Percentiles rank a stretch among this genome's conserved stretches.
Evolutionary conservation across 2,888 invertebrate genomes (phyloP).

Genomic region (Oscheius sp.): DNA sequence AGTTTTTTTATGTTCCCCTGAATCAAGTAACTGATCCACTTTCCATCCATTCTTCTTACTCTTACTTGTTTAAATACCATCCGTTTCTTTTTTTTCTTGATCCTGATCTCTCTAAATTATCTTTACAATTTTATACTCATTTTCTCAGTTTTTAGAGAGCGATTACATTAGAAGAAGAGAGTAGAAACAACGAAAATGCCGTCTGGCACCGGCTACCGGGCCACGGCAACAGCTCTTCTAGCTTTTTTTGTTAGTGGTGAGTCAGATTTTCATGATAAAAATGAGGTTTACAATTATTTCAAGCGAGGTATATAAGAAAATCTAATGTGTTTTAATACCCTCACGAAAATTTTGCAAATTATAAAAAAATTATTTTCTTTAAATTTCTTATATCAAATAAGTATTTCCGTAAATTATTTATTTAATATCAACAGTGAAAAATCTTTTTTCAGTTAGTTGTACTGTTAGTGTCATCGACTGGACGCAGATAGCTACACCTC

Average conservation of each 20-base stretch:
- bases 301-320: no score
- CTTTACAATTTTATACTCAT: neutral
- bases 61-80: neutral
- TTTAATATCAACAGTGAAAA: neutral
- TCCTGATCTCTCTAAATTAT: neutral
- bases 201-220: slow-evolving; percentile 6
- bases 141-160: neutral
- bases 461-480: slow-evolving; percentile 14
- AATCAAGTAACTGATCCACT: neutral
- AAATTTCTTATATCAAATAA: neutral
- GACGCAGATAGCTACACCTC: slow-evolving; percentile 26
- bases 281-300: no score
- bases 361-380: neutral
- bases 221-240: neutral
- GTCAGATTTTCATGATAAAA: no score
- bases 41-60: neutral
- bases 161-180: neutral
- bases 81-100: neutral
- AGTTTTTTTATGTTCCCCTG: neutral
- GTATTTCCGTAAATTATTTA: neutral
- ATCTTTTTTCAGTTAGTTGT: slow-evolving; percentile 11
- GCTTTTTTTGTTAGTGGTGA: slow-evolving; percentile 3
- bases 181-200: neutral
- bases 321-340: no score
- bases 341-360: neutral